Percentiles rank a stretch among this genome's conserved stretches.
phyloP scores from a whole-genome alignment of 2,888 invertebrate species.

The Dicyrtomina minuta region DNA sequence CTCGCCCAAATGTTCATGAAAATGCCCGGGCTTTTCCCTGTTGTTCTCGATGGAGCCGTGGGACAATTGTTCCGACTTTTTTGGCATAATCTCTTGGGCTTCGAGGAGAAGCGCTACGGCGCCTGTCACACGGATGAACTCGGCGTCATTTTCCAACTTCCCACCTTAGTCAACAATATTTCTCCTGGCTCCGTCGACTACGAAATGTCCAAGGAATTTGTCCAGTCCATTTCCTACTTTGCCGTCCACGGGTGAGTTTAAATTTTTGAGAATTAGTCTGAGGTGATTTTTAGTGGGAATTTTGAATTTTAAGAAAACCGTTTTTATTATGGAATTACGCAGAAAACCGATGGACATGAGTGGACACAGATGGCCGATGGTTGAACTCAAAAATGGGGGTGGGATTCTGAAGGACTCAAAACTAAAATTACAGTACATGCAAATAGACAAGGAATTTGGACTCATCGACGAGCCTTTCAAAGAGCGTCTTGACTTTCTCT shows the following conservation, averaged over 20 bases:
- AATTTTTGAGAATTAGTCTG: constrained; percentile 24
- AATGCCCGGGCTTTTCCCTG: constrained; percentile 21
- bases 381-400: no score
- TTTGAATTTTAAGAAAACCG: not conserved
- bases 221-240: constrained; percentile 37
- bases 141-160: constrained; percentile 33
- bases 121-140: no score
- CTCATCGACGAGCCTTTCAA: no score
- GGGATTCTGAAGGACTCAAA: no score
- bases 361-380: no score
- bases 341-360: constrained; percentile 4
- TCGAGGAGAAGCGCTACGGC: constrained; percentile 7
- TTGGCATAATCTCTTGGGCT: constrained; percentile 22
- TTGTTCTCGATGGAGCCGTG: constrained; percentile 21
- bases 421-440: no score
- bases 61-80: constrained; percentile 25
- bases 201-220: constrained; percentile 37
- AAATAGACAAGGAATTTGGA: no score
- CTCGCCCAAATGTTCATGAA: constrained; percentile 33
- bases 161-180: constrained; percentile 26
- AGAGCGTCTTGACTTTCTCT: no score
- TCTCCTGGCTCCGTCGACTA: constrained; percentile 36
- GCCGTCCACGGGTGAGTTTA: constrained; percentile 34
- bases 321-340: not conserved
- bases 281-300: not conserved